Percentiles rank a stretch among this genome's conserved stretches.
Evolutionary conservation across 2,797 vertebrate genomes (phyloP).

Genomic region (Ctenochaetus hawaiiensis): DNA sequence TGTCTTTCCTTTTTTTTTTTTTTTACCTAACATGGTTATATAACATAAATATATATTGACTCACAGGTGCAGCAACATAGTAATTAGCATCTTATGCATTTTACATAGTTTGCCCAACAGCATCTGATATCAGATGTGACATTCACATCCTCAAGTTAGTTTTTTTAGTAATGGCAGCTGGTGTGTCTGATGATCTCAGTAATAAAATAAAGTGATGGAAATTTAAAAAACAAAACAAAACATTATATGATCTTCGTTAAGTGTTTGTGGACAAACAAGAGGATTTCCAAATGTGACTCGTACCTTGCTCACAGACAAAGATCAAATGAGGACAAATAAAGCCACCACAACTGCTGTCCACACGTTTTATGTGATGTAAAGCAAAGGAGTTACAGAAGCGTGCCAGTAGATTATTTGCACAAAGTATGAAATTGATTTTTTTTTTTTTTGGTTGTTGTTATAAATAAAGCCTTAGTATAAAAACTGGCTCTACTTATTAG

Average conservation of each 20-base stretch:
- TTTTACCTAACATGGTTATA: conserved; percentile 9
- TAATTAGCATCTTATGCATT: not conserved
- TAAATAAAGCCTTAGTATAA: no score
- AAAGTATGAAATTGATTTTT: no score
- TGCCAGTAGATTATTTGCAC: no score
- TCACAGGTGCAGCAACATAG: not conserved
- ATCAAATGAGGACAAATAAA: conserved; percentile 52
- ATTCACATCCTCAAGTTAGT: conserved; percentile 1
- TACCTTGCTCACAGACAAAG: conserved; percentile 39
- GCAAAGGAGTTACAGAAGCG: not conserved
- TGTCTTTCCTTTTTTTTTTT: not conserved
- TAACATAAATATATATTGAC: conserved; percentile 17
- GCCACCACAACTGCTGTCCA: not conserved
- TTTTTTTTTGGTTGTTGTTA: no score
- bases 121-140: not conserved
- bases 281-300: conserved; percentile 9
- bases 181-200: not conserved
- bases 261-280: conserved; percentile 16
- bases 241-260: not conserved
- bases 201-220: not conserved
- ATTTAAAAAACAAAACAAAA: not conserved
- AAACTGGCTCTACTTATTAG: no score
- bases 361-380: conserved; percentile 15
- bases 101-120: no score
- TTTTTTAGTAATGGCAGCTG: not conserved